These are phyloP conservation scores for Caenorhabditis afra DNA, from an alignment of 2,888 invertebrate genomes.

Conservation along the genomic window DNA sequence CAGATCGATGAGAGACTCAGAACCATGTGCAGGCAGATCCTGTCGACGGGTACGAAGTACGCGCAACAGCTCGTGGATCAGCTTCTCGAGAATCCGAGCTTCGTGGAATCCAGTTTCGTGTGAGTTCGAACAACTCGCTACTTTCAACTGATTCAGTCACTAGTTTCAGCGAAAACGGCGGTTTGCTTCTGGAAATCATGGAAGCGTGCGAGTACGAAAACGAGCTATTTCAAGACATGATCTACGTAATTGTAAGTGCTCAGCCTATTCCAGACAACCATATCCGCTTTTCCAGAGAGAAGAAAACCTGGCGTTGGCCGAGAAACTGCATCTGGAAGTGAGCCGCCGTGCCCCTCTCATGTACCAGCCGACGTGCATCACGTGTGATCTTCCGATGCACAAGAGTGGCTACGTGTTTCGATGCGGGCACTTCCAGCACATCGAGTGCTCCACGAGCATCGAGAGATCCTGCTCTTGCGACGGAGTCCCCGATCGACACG, in stretches of 20 bases:
- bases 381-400: slow-evolving; percentile 36
- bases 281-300: slow-evolving; percentile 41
- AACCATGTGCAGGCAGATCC: slow-evolving; percentile 41
- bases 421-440: slow-evolving; percentile 67
- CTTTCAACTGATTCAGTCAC: too few species aligned
- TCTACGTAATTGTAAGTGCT: slow-evolving; percentile 44
- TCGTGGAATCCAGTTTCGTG: slow-evolving; percentile 29
- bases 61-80: slow-evolving; percentile 41
- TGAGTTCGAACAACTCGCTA: slow-evolving; percentile 3
- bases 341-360: slow-evolving; percentile 23
- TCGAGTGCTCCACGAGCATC: slow-evolving; percentile 64
- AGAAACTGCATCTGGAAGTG: slow-evolving; percentile 14
- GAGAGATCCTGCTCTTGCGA: slow-evolving; percentile 38
- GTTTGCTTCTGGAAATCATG: slow-evolving; percentile 47
- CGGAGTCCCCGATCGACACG: neutral
- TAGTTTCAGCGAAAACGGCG: slow-evolving; percentile 56
- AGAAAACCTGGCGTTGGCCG: slow-evolving; percentile 23
- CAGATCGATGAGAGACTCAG: slow-evolving; percentile 39
- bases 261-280: neutral
- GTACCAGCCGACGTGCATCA: slow-evolving; percentile 38
- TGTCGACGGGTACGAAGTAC: slow-evolving; percentile 50
- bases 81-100: slow-evolving; percentile 34
- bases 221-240: slow-evolving; percentile 31
- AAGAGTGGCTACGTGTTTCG: slow-evolving; percentile 63
- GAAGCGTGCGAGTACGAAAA: slow-evolving; percentile 54